Percentiles rank a stretch among this genome's conserved stretches.
Evolutionary conservation across 2,113 vertebrate genomes (phyloP).

Genomic region (human (Homo sapiens)): GRCh38 chr6:133966001-133966500

Average conservation of each 20-base stretch:
- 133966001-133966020: background rate
- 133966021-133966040: background rate
- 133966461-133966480: slow-evolving; percentile 13
- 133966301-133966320: background rate
- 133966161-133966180: background rate
- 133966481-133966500: slow-evolving; percentile 2
- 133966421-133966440: slow-evolving; percentile 35
- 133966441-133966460: background rate
- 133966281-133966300: background rate
- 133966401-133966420: background rate
- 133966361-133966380: background rate
- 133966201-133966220: background rate
- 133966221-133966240: background rate
- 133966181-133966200: background rate
- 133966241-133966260: slow-evolving; percentile 20
- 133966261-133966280: background rate
- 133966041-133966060: background rate
- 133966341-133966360: background rate
- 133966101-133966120: background rate
- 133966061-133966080: no score
- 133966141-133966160: slow-evolving; percentile 10
- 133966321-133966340: background rate
- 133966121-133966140: background rate
- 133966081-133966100: background rate
- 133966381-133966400: background rate